A percentile compares a stretch with the other conserved stretches of the same genome.
These are phyloP conservation scores for Xanthia icteritia DNA, from an alignment of 2,888 invertebrate genomes.

Conservation along the genomic window DNA sequence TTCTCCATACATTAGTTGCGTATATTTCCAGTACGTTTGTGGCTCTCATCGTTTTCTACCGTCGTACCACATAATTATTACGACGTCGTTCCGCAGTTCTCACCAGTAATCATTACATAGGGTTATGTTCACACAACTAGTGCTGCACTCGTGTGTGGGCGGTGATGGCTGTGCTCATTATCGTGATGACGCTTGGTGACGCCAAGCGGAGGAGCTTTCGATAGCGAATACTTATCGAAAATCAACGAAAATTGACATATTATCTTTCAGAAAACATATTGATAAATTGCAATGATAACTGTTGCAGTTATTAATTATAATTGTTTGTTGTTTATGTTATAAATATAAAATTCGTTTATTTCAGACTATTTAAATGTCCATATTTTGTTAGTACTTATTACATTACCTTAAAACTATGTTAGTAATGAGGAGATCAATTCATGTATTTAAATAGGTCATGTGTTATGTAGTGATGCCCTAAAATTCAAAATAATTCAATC, in stretches of 20 bases:
- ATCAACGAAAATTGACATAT: neutral
- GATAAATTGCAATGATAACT: neutral
- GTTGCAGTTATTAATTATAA: neutral
- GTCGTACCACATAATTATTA: conserved; percentile 47
- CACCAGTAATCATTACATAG: conserved; percentile 50
- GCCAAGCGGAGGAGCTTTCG: conserved; percentile 26
- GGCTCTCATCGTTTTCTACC: conserved; percentile 2
- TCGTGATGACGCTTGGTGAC: conserved; percentile 68
- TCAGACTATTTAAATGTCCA: no score
- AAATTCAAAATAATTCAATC: neutral
- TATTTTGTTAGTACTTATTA: no score
- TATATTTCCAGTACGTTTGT: conserved; percentile 21
- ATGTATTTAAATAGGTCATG: no score
- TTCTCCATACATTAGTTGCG: neutral
- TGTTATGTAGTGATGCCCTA: no score
- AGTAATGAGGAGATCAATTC: no score
- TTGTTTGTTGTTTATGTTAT: neutral
- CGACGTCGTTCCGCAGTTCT: conserved; percentile 11
- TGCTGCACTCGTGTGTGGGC: conserved; percentile 11
- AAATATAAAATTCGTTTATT: no score
- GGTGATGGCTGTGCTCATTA: conserved; percentile 78
- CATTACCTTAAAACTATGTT: no score
- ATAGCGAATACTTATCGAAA: conserved; percentile 29
- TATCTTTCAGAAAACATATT: neutral
- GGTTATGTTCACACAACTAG: conserved; percentile 42